phyloP scores from a whole-genome alignment of 2,888 invertebrate genomes.

The Julus scandinavius region DNA sequence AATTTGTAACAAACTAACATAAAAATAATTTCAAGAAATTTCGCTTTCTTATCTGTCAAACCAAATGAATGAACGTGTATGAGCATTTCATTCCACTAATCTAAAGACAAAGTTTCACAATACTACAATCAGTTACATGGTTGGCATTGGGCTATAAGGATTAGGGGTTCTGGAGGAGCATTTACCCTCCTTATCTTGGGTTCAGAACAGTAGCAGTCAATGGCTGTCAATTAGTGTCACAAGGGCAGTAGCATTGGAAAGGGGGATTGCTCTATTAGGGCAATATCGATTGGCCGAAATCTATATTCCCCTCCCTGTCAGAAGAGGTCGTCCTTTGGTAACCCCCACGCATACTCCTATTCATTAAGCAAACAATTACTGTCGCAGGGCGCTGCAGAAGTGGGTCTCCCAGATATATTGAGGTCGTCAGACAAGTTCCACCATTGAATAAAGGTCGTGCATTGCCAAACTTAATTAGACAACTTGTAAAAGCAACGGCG shows the following conservation, averaged over 20 bases:
- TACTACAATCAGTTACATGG: no score
- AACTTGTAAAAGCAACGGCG: background rate
- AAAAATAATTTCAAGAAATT: no score
- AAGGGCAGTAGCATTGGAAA: background rate
- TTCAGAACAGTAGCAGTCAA: background rate
- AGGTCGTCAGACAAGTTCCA: background rate
- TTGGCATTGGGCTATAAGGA: no score
- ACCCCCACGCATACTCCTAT: background rate
- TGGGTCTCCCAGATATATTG: background rate
- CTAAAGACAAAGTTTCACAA: no score
- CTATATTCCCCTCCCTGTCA: background rate
- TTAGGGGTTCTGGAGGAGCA: background rate
- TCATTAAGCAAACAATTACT: constrained; percentile 36
- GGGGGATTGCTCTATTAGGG: background rate
- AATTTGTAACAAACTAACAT: no score
- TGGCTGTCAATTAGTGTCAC: background rate
- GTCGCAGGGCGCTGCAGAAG: background rate
- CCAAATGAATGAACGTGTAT: no score
- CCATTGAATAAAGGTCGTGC: constrained; percentile 1
- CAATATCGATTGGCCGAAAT: background rate
- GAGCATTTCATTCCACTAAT: no score
- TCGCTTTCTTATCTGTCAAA: no score
- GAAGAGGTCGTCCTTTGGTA: background rate
- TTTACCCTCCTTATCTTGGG: background rate
- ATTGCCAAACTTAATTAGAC: constrained; percentile 24